Conservation (phyloP, 2,888 invertebrate species). For the Pandemis heparana region DNA sequence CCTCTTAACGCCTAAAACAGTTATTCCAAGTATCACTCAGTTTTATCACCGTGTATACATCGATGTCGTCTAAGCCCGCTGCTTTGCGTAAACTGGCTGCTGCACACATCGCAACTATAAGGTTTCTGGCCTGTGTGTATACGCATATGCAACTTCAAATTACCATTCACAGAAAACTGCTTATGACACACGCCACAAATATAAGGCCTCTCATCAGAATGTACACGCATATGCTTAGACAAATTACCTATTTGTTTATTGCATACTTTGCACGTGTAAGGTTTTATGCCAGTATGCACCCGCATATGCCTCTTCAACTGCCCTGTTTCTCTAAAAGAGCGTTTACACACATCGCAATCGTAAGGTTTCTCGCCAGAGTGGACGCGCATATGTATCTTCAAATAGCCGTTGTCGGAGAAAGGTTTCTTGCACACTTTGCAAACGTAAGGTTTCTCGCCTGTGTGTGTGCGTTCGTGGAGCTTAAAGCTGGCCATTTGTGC, state of each 20-base stretch:
- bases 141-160: conserved; percentile 67
- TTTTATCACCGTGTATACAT: conserved; percentile 53
- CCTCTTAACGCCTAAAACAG: no score
- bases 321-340: conserved; percentile 71
- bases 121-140: conserved; percentile 62
- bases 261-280: conserved; percentile 76
- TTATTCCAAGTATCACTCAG: conserved; percentile 6
- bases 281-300: conserved; percentile 72
- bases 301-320: conserved; percentile 74
- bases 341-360: conserved; percentile 69
- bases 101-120: conserved; percentile 60
- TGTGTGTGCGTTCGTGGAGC: conserved; percentile 73
- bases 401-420: conserved; percentile 77
- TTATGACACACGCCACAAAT: conserved; percentile 66
- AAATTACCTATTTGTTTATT: conserved; percentile 77
- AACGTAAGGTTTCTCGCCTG: conserved; percentile 70
- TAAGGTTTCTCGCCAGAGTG: conserved; percentile 77
- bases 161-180: conserved; percentile 65
- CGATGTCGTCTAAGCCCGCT: conserved; percentile 64
- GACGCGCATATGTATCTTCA: conserved; percentile 77
- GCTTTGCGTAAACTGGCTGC: conserved; percentile 61
- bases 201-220: conserved; percentile 65
- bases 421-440: conserved; percentile 76
- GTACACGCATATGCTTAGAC: conserved; percentile 74
- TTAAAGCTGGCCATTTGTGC: conserved; percentile 79